A percentile compares a stretch with the other conserved stretches of the same genome.
Evolutionary conservation across 2,888 invertebrate genomes (phyloP).

Genomic region (Cephus pygmeus): DNA sequence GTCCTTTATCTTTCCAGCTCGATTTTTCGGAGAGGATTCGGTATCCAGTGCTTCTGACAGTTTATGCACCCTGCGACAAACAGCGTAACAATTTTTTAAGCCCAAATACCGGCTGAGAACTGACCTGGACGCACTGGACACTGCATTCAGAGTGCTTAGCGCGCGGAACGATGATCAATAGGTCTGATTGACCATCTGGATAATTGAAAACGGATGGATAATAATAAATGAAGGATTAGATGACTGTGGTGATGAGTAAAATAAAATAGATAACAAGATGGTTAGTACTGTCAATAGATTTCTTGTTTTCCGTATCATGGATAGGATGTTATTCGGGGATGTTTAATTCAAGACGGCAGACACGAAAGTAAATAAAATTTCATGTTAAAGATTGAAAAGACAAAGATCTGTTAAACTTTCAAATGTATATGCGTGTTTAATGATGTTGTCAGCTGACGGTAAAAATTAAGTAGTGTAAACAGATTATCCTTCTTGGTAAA

Average conservation of each 20-base stretch:
- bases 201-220: neutral
- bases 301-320: neutral
- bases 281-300: neutral
- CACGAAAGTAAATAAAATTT: neutral
- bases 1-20: slow-evolving; percentile 62
- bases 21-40: slow-evolving; percentile 55
- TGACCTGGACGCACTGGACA: neutral
- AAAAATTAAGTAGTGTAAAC: neutral
- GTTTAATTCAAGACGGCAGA: neutral
- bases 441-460: neutral
- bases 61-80: slow-evolving; percentile 44
- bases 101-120: neutral
- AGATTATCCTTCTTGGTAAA: neutral
- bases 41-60: slow-evolving; percentile 48
- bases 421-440: neutral
- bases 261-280: neutral
- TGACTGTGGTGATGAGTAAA: neutral
- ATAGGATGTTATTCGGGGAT: neutral
- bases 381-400: neutral
- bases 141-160: neutral
- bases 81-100: neutral
- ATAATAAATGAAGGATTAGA: neutral
- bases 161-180: neutral
- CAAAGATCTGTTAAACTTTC: neutral
- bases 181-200: neutral